A percentile compares a stretch with the other conserved stretches of the same genome.
Conservation (phyloP, 2,797 vertebrate genomes). For the Telmatherina bonti region DNA sequence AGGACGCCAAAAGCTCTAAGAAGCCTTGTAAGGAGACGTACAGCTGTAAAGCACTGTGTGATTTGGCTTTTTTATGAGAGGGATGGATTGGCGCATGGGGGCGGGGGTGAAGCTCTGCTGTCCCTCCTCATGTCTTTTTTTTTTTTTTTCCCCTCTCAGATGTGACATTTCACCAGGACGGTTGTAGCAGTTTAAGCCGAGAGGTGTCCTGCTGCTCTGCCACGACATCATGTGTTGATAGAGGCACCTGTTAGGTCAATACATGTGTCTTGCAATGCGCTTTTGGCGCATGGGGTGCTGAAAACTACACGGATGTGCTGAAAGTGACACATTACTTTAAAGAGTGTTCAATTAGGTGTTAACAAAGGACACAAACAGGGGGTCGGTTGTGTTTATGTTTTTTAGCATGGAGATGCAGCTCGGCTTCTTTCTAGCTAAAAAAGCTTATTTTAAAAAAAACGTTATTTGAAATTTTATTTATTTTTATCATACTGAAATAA, state of each 20-base stretch:
- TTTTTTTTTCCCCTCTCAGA: conserved; percentile 28
- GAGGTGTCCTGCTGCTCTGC: conserved; percentile 58
- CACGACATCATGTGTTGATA: conserved; percentile 44
- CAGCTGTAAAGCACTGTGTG: conserved; percentile 70
- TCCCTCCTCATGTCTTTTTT: conserved; percentile 29
- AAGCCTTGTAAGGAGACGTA: conserved; percentile 63
- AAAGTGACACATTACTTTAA: conserved; percentile 54
- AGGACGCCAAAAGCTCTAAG: conserved; percentile 59
- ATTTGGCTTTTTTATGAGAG: conserved; percentile 61
- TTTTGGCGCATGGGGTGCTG: conserved; percentile 42
- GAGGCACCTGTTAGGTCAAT: conserved; percentile 74
- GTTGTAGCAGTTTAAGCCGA: conserved; percentile 42
- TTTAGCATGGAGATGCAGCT: conserved; percentile 11
- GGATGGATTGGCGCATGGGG: conserved; percentile 38
- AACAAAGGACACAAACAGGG: conserved; percentile 44
- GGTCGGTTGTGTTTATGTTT: conserved; percentile 16
- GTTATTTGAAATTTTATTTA: neutral
- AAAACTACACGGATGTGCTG: conserved; percentile 46
- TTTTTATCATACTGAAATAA: neutral
- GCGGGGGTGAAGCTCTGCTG: conserved; percentile 27
- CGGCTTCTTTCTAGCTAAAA: neutral
- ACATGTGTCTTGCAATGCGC: conserved; percentile 23
- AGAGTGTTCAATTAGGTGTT: conserved; percentile 52
- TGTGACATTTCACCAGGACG: conserved; percentile 56
- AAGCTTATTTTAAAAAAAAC: neutral